Evolutionary conservation across 2,113 vertebrate species (phyloP).

Genomic region (Alexandromys fortis): DNA sequence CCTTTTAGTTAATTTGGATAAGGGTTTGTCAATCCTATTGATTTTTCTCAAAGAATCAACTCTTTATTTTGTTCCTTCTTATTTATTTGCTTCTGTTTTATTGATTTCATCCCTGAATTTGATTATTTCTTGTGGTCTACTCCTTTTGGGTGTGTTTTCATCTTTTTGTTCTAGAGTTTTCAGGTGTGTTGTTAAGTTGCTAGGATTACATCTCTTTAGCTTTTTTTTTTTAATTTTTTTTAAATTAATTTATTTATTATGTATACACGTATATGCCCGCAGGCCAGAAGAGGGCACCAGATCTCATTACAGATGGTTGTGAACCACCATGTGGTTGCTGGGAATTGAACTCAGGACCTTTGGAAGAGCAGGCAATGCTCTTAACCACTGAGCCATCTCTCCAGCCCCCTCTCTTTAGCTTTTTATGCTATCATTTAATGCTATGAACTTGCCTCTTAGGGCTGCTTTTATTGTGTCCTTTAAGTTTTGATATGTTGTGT

Average conservation of each 20-base stretch:
- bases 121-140: not conserved
- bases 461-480: not conserved
- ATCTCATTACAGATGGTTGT: no score
- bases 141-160: not conserved
- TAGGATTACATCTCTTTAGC: not conserved
- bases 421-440: not conserved
- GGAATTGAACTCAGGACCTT: no score
- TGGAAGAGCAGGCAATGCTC: no score
- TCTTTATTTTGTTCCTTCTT: not conserved
- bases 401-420: not conserved
- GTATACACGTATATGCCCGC: no score
- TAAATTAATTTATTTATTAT: no score
- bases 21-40: not conserved
- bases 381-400: no score
- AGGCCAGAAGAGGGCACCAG: no score
- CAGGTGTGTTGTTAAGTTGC: not conserved
- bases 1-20: not conserved
- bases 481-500: not conserved
- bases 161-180: not conserved
- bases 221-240: not conserved
- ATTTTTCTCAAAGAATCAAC: not conserved
- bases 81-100: not conserved
- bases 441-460: not conserved
- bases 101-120: not conserved
- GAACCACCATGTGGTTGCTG: no score